Percentiles rank a stretch among this genome's conserved stretches.
Conservation (phyloP, 2,797 vertebrate genomes). For the Xiphophorus birchmanni region DNA sequence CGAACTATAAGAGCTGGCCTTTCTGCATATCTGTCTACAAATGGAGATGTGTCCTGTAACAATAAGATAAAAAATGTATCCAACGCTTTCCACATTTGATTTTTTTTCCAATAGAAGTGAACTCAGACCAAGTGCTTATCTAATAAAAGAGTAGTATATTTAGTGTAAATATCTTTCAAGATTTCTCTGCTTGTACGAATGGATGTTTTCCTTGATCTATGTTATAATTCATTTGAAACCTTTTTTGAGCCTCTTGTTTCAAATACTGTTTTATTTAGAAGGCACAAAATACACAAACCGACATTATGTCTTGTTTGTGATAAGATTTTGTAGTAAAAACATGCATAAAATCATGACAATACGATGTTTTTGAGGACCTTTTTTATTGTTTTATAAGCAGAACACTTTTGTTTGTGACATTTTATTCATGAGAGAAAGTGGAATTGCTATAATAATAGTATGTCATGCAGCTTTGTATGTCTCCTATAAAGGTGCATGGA, state of each 20-base stretch:
- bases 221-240: neutral
- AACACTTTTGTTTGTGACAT: neutral
- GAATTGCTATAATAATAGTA: neutral
- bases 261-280: neutral
- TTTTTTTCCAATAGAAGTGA: neutral
- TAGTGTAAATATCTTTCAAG: neutral
- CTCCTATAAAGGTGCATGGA: neutral
- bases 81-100: neutral
- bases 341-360: neutral
- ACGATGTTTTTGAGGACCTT: neutral
- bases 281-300: neutral
- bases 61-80: neutral
- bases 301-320: neutral
- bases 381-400: neutral
- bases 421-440: neutral
- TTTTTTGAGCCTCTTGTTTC: neutral
- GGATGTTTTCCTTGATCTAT: neutral
- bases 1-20: neutral
- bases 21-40: neutral
- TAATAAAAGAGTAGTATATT: neutral
- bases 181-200: neutral
- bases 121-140: neutral
- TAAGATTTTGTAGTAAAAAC: neutral
- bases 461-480: neutral
- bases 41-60: neutral